phyloP scores from a whole-genome alignment of 2,888 invertebrate species.

The Hanleya hanleyi region DNA sequence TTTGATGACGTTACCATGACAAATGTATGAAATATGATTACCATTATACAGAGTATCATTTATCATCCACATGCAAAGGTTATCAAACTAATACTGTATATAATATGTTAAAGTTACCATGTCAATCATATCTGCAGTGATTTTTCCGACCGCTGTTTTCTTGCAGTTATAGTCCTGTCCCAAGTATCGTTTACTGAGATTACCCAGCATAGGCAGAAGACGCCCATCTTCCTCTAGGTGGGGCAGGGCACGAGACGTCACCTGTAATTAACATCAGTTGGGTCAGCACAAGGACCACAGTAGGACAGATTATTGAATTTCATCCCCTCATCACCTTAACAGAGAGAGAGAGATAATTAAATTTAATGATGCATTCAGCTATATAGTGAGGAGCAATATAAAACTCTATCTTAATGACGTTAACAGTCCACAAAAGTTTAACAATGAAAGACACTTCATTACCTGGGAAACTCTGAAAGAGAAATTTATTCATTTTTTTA shows the following conservation, averaged over 20 bases:
- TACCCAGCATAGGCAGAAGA: slow-evolving; percentile 81
- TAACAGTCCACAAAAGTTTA: too few relatives aligned
- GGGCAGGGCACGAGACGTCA: slow-evolving; percentile 80
- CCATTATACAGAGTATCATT: neutral
- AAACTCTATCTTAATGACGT: too few relatives aligned
- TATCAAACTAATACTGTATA: neutral
- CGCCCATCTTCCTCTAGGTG: slow-evolving; percentile 90
- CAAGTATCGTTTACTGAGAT: slow-evolving; percentile 87
- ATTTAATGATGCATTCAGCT: too few relatives aligned
- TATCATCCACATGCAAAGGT: neutral
- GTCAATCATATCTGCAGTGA: slow-evolving; percentile 86
- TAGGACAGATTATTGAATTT: too few relatives aligned
- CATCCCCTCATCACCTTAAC: too few relatives aligned
- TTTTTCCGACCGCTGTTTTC: slow-evolving; percentile 63
- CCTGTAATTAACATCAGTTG: slow-evolving; percentile 75
- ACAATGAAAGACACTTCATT: too few relatives aligned
- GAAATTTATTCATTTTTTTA: too few relatives aligned
- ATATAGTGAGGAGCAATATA: too few relatives aligned
- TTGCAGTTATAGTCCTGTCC: slow-evolving; percentile 82
- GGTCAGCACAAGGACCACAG: neutral
- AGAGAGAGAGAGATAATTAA: too few relatives aligned
- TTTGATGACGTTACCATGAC: too few relatives aligned
- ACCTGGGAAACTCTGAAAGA: too few relatives aligned
- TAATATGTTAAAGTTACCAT: slow-evolving; percentile 76
- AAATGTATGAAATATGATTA: neutral